Base-by-base conservation (phyloP, 2,797 vertebrate genomes). In the Lepidocolaptes lacrymiger region DNA sequence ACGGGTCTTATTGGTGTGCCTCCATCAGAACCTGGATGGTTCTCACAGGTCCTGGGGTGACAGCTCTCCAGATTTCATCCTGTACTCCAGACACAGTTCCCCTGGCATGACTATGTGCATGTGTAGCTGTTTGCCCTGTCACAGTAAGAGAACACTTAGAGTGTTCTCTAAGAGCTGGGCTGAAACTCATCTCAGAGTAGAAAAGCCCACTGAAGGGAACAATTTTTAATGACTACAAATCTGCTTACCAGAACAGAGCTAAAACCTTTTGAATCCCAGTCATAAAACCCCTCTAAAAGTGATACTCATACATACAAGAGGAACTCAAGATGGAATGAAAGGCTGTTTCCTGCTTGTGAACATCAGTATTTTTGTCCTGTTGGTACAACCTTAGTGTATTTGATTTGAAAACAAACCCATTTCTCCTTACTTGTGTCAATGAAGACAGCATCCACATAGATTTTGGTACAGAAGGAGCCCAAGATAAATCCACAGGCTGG, bases 401-500 rank as follows among this genome's bases (percentile, higher is more conserved):
- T 4, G 0, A 71, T 32, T 49, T 49, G 76, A 58, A 90, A 78
- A 2, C 16, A 78, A 80, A 78, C 2, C 32, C 76, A 51, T 19
- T 5, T 30, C 27, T 84, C 96, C 98, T 99, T 98, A 99, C 99
- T 98, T 95, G 98, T 99, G 96, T 99, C 98, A 26, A 99, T 99
- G 98, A 99, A 99, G 97, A 99, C 97, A 6, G 99, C 99, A 54
- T 99, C 99, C 98, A 99, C 99, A 3, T 99, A 99, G 97, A 99
- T 99, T 97, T 99, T 99, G 93, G 99, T 99, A 98, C 99, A 99
- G 97, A 99, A 97, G 28, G 99, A 99, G 90, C 99, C 99, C 85
- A 99, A 98, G 97, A 99, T 99, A 97, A 99, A 99, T 83, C 99
- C 99, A 74, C 99, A 99, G 91, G 99, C 99, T 46, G 99, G 99